These are phyloP conservation scores for Monochamus saltuarius DNA, from an alignment of 1,140 invertebrate genomes.

Conservation along the genomic window DNA sequence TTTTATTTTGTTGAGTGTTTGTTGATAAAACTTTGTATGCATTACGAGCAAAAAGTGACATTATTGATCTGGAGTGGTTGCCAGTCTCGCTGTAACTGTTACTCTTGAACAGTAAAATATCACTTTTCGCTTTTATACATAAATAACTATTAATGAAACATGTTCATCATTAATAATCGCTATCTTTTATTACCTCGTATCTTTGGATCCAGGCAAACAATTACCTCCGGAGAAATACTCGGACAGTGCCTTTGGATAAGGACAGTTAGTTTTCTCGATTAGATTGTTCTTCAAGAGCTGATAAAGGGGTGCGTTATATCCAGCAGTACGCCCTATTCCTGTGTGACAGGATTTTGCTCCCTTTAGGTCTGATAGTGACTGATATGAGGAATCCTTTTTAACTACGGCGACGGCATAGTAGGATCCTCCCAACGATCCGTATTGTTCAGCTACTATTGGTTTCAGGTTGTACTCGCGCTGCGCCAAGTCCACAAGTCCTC, in stretches of 20 bases:
- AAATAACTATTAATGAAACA: too few relatives aligned
- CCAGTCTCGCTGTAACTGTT: too few relatives aligned
- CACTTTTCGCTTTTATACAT: too few relatives aligned
- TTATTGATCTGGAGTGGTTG: too few relatives aligned
- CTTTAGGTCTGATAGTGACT: slow-evolving; percentile 52
- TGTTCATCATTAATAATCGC: too few relatives aligned
- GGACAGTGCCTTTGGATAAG: slow-evolving; percentile 51
- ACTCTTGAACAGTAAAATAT: too few relatives aligned
- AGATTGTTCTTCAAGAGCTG: slow-evolving; percentile 53
- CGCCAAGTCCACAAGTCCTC: slow-evolving; percentile 59
- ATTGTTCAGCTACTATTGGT: slow-evolving; percentile 58
- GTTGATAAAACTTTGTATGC: too few relatives aligned
- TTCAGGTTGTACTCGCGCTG: slow-evolving; percentile 55
- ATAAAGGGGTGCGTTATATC: slow-evolving; percentile 58
- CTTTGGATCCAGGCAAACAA: slow-evolving; percentile 37
- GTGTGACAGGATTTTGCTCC: slow-evolving; percentile 62
- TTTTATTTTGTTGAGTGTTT: too few relatives aligned
- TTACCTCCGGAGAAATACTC: slow-evolving; percentile 55
- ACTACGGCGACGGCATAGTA: slow-evolving; percentile 60
- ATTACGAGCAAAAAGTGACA: too few relatives aligned
- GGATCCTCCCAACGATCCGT: slow-evolving; percentile 52
- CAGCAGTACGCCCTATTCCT: slow-evolving; percentile 51
- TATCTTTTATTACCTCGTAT: slow-evolving; percentile 8
- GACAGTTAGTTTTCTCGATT: slow-evolving; percentile 51
- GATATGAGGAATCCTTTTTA: slow-evolving; percentile 51